Percentiles rank a stretch among this genome's conserved stretches.
Conservation (phyloP, 35 echinoderm and acorn worm species). For the Ophioderma brevispina region DNA sequence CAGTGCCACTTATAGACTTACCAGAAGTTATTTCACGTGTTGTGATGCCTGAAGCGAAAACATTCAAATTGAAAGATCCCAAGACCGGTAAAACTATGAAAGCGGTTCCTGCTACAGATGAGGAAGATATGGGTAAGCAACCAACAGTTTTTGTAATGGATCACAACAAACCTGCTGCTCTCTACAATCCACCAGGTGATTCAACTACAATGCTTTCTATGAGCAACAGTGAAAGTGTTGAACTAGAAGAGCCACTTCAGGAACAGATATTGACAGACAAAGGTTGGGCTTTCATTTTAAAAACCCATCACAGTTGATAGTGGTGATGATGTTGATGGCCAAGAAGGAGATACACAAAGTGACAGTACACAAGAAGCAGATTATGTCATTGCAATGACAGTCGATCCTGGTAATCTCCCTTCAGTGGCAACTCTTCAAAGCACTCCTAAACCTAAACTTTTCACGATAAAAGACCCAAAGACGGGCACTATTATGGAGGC, state of each 20-base stretch:
- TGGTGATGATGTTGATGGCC: not conserved
- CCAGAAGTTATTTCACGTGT: constrained; percentile 14
- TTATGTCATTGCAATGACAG: not conserved
- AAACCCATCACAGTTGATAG: not conserved
- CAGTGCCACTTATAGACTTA: not conserved
- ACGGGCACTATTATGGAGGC: constrained; percentile 18
- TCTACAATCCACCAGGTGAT: constrained; percentile 3
- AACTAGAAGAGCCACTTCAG: not conserved
- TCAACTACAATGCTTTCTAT: not conserved
- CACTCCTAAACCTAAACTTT: not conserved
- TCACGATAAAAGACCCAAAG: constrained; percentile 25
- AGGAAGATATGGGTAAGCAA: constrained; percentile 31
- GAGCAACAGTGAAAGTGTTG: not conserved
- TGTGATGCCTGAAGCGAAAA: not conserved
- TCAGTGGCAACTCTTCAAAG: not conserved
- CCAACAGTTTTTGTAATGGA: constrained; percentile 49
- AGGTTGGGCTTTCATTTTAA: not conserved
- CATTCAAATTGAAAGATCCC: constrained; percentile 49
- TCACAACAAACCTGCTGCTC: not conserved
- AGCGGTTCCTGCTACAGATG: constrained; percentile 47
- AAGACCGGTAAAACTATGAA: constrained; percentile 51
- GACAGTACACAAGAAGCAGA: not conserved
- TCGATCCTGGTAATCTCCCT: not conserved
- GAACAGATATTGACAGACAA: not conserved
- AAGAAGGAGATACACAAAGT: too few species aligned